phyloP scores from a whole-genome alignment of 2,888 invertebrate species.

The Lasioglossum vierecki region DNA sequence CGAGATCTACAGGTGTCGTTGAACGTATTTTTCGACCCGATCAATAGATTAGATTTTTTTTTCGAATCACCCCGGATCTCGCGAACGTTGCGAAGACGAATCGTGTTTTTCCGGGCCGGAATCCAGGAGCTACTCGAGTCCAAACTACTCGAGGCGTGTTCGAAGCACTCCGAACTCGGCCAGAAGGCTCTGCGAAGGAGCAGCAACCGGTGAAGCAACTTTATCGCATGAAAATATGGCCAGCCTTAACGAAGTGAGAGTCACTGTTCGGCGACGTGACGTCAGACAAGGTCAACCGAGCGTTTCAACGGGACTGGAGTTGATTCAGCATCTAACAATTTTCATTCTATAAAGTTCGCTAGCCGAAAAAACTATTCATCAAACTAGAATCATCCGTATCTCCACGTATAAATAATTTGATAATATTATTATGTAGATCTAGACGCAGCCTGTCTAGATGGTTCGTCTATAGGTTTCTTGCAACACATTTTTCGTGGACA shows the following conservation, averaged over 20 bases:
- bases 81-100: background rate
- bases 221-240: conserved; percentile 51
- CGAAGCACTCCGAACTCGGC: background rate
- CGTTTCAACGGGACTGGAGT: conserved; percentile 66
- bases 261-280: conserved; percentile 65
- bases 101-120: background rate
- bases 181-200: conserved; percentile 2
- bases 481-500: too few species aligned
- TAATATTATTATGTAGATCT: too few species aligned
- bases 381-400: too few species aligned
- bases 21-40: too few species aligned
- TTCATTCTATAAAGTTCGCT: conserved; percentile 54
- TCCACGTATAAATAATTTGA: too few species aligned
- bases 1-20: too few species aligned
- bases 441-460: too few species aligned
- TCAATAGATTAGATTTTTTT: too few species aligned
- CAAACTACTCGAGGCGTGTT: background rate
- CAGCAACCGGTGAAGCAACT: conserved; percentile 25
- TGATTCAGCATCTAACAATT: conserved; percentile 66
- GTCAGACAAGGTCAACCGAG: conserved; percentile 65
- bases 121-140: background rate
- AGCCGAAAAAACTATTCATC: conserved; percentile 8
- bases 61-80: too few species aligned
- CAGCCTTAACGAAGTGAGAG: conserved; percentile 61
- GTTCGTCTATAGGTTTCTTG: too few species aligned